phyloP scores from a whole-genome alignment of 2,888 invertebrate genomes.

The Apamea monoglypha region DNA sequence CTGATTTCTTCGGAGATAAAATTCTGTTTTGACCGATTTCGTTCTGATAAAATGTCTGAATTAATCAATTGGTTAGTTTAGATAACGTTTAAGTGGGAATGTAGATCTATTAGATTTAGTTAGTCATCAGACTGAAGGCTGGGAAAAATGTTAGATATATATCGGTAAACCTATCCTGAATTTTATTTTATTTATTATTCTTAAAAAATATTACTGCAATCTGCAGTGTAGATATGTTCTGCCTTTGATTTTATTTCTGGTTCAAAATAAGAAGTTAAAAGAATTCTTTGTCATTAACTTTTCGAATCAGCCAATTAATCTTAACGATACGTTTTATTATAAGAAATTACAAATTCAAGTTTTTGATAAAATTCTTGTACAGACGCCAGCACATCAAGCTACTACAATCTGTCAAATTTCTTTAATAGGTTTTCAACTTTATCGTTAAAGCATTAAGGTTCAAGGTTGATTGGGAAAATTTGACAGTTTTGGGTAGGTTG shows the following conservation, averaged over 20 bases:
- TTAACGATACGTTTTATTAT: slow-evolving; percentile 3
- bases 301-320: slow-evolving; percentile 27
- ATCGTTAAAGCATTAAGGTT: no score
- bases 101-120: slow-evolving; percentile 17
- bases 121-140: neutral
- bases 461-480: no score
- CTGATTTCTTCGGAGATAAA: slow-evolving; percentile 55
- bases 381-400: no score
- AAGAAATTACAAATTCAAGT: slow-evolving; percentile 23
- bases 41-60: slow-evolving; percentile 61
- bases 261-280: slow-evolving; percentile 28
- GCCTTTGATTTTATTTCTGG: neutral
- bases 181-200: neutral
- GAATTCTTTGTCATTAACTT: slow-evolving; percentile 7
- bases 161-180: neutral
- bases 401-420: no score
- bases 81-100: slow-evolving; percentile 19
- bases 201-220: neutral
- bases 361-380: neutral
- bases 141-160: neutral
- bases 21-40: slow-evolving; percentile 63
- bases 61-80: slow-evolving; percentile 61
- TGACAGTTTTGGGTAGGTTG: no score
- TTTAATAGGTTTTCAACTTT: no score
- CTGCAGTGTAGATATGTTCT: neutral